Evolutionary conservation across 2,113 vertebrate genomes (phyloP).

Genomic region (Brachyhypopomus occidentalis): DNA sequence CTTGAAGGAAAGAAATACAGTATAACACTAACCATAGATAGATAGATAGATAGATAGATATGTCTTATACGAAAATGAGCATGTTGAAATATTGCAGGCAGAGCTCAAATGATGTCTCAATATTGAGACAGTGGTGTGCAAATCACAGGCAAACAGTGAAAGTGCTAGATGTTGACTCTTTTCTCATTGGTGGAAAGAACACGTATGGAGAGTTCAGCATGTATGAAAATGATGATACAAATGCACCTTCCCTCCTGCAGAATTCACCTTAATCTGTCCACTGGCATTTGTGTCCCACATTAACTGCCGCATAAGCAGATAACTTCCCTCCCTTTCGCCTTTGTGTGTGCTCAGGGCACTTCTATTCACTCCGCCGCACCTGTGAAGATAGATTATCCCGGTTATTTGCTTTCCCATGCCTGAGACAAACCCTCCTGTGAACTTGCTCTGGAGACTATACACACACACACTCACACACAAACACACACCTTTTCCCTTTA

Average conservation of each 20-base stretch:
- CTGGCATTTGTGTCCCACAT: background rate
- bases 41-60: background rate
- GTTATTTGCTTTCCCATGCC: conserved; percentile 75
- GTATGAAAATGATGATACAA: background rate
- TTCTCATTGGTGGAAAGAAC: too few relatives aligned
- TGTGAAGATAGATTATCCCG: conserved; percentile 68
- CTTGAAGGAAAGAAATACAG: too few relatives aligned
- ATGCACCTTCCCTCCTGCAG: conserved; percentile 44
- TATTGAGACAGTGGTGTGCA: too few relatives aligned
- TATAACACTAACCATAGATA: background rate
- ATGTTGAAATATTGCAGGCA: too few relatives aligned
- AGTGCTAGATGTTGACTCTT: too few relatives aligned
- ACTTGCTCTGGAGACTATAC: conserved; percentile 70
- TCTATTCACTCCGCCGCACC: conserved; percentile 63
- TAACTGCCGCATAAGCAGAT: conserved; percentile 21
- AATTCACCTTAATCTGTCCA: background rate
- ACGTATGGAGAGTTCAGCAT: background rate
- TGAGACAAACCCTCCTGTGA: conserved; percentile 69
- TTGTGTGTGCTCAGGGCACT: conserved; percentile 26
- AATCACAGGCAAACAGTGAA: too few relatives aligned
- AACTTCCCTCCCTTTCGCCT: conserved; percentile 25
- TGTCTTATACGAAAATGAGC: background rate
- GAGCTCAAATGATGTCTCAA: too few relatives aligned
- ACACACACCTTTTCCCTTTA: conserved; percentile 66
- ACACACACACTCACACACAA: conserved; percentile 54